A percentile compares a stretch with the other conserved stretches of the same genome.
Evolutionary conservation across 2,888 invertebrate species (phyloP).

Genomic region (Nycteola revayana): DNA sequence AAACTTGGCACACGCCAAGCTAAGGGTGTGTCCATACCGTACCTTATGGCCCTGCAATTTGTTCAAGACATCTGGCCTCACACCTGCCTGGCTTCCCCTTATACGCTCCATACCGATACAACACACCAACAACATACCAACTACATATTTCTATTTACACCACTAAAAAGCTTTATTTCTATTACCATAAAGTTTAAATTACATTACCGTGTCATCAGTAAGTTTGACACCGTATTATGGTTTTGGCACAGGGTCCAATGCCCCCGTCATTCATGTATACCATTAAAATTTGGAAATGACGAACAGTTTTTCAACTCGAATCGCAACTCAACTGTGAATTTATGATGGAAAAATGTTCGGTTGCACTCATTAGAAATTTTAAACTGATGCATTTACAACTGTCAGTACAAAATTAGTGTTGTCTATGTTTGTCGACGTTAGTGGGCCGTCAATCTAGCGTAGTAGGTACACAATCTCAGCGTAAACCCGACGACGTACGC

Average conservation of each 20-base stretch:
- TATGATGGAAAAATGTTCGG: constrained; percentile 48
- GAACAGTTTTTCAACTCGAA: constrained; percentile 63
- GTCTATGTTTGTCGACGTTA: constrained; percentile 54
- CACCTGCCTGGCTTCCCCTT: constrained; percentile 69
- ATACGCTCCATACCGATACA: constrained; percentile 58
- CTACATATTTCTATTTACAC: no score
- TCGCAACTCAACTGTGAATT: constrained; percentile 67
- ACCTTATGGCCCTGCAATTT: constrained; percentile 79
- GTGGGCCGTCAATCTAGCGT: constrained; percentile 63
- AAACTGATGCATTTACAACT: constrained; percentile 26
- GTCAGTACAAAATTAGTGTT: constrained; percentile 64
- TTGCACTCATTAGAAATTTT: constrained; percentile 52
- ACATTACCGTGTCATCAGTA: constrained; percentile 12
- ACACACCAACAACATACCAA: not conserved
- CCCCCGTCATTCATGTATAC: constrained; percentile 65
- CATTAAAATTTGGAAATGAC: constrained; percentile 79
- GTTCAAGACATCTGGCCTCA: constrained; percentile 81
- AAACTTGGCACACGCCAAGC: constrained; percentile 79
- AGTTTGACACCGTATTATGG: constrained; percentile 51
- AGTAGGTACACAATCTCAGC: constrained; percentile 48
- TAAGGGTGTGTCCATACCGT: constrained; percentile 74
- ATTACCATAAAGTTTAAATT: constrained; percentile 37
- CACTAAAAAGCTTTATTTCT: constrained; percentile 24
- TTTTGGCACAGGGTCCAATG: constrained; percentile 72
- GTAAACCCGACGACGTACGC: constrained; percentile 58